These are phyloP conservation scores for Actinia tenebrosa DNA, from an alignment of 64 coral and sea anemone genomes.

Conservation along the genomic window DNA sequence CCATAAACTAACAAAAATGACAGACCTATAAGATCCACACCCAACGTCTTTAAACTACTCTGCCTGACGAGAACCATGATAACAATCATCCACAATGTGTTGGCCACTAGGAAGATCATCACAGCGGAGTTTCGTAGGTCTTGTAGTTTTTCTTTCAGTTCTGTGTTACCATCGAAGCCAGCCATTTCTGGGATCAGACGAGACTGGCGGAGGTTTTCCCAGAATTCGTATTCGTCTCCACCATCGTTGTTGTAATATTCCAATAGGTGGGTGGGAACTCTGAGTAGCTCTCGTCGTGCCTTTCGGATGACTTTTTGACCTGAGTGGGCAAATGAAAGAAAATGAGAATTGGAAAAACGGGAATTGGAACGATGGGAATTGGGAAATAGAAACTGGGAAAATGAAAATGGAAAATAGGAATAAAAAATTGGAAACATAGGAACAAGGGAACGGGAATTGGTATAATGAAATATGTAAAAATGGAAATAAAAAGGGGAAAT, in stretches of 20 bases:
- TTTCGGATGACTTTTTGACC: slow-evolving; percentile 60
- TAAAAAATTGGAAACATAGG: too few relatives aligned
- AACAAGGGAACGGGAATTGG: too few relatives aligned
- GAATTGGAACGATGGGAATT: too few relatives aligned
- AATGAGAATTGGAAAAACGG: too few relatives aligned
- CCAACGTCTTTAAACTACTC: slow-evolving; percentile 45
- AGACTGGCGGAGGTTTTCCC: slow-evolving; percentile 48
- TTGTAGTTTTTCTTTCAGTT: slow-evolving; percentile 53
- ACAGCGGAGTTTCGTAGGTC: slow-evolving; percentile 49
- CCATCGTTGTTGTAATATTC: slow-evolving; percentile 49
- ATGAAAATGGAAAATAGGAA: too few relatives aligned
- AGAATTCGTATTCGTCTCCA: slow-evolving; percentile 45
- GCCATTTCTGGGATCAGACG: slow-evolving; percentile 35
- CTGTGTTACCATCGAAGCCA: slow-evolving; percentile 16
- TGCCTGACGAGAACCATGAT: slow-evolving; percentile 46
- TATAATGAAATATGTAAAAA: too few relatives aligned
- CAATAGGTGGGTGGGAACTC: slow-evolving; percentile 14
- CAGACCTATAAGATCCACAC: slow-evolving; percentile 54
- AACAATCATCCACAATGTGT: slow-evolving; percentile 60
- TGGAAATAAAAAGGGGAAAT: too few relatives aligned
- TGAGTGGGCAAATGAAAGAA: not conserved
- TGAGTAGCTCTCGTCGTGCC: slow-evolving; percentile 33
- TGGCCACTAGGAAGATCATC: slow-evolving; percentile 41
- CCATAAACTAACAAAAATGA: slow-evolving; percentile 56
- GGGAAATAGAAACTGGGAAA: too few relatives aligned